A percentile compares a stretch with the other conserved stretches of the same genome.
Conservation (phyloP, 2,797 vertebrate genomes). For the Hirundo rustica region DNA sequence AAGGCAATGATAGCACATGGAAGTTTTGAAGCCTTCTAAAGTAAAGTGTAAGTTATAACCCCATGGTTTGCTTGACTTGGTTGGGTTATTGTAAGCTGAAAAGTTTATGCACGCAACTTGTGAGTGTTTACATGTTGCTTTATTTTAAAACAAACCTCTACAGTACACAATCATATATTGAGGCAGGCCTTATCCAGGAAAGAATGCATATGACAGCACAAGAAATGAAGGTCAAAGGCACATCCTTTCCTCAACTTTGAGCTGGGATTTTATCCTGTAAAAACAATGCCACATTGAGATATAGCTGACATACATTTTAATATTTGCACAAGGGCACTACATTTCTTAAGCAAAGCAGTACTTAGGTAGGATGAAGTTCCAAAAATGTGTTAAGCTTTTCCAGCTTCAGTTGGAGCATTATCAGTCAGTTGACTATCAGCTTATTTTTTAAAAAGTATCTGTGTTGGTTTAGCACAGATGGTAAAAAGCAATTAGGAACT, state of each 20-base stretch:
- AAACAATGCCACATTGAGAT: neutral
- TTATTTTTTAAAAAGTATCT: neutral
- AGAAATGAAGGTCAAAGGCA: neutral
- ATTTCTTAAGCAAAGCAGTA: neutral
- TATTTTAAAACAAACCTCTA: neutral
- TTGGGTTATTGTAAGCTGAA: neutral
- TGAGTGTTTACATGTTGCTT: neutral
- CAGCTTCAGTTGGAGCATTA: neutral
- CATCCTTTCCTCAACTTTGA: neutral
- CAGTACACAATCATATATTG: neutral
- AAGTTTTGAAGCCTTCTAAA: neutral
- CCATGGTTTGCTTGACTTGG: neutral
- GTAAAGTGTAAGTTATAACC: neutral
- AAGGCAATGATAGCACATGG: neutral
- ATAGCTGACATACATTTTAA: neutral
- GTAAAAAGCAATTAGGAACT: too few species aligned
- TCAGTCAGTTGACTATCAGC: neutral
- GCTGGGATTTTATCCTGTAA: neutral
- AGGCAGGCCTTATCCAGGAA: neutral
- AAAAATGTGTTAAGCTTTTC: neutral
- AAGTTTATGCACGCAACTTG: neutral
- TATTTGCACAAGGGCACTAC: neutral
- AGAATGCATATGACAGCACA: neutral
- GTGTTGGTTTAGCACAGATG: too few species aligned
- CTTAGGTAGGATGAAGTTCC: neutral